These are phyloP conservation scores for Chamaedrilus cognettii DNA, from an alignment of 2,888 invertebrate species.

Conservation along the genomic window DNA sequence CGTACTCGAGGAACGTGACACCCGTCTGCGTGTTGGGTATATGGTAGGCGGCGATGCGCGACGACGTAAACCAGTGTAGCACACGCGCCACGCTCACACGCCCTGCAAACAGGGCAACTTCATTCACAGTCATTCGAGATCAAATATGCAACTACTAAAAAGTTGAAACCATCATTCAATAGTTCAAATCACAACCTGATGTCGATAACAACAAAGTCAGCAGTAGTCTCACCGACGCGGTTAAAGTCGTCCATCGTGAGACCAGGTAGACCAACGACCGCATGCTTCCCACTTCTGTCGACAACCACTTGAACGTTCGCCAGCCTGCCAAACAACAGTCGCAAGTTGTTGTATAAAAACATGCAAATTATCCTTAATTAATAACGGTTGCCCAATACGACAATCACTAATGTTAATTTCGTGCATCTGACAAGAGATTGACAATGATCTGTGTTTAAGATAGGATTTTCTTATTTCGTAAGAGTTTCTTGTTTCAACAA, in stretches of 20 bases:
- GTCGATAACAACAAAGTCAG: not conserved
- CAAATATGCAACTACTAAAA: too few species aligned
- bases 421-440: too few species aligned
- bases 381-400: too few species aligned
- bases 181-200: not conserved
- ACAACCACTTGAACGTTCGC: not conserved
- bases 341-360: too few species aligned
- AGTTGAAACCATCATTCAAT: not conserved
- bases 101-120: constrained; percentile 17
- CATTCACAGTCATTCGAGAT: too few species aligned
- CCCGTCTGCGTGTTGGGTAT: constrained; percentile 18
- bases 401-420: too few species aligned
- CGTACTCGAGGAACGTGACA: constrained; percentile 32
- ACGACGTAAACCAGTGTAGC: constrained; percentile 27
- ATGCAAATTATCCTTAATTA: too few species aligned
- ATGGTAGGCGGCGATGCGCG: constrained; percentile 32
- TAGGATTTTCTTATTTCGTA: too few species aligned
- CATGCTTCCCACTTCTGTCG: not conserved
- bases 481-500: too few species aligned
- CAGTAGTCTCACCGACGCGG: not conserved
- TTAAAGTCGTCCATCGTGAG: not conserved
- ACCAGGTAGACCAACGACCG: not conserved
- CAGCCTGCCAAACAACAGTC: not conserved
- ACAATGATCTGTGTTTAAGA: too few species aligned
- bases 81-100: constrained; percentile 18